Evolutionary conservation across 2,113 vertebrate genomes (phyloP).

Genomic region (Pao palembangensis): DNA sequence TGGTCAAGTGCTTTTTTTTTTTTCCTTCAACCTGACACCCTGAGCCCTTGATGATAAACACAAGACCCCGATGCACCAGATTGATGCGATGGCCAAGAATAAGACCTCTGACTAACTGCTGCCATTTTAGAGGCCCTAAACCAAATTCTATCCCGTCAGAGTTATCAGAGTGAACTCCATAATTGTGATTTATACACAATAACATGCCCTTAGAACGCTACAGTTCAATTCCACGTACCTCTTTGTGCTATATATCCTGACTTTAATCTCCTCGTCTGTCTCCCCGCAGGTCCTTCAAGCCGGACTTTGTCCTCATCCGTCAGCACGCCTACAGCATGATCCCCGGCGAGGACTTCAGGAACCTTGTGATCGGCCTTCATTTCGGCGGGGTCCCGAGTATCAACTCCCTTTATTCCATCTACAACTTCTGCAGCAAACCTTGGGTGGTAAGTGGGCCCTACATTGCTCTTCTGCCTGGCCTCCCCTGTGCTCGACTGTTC

Average conservation of each 20-base stretch:
- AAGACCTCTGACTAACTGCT: neutral
- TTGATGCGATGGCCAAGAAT: conserved; percentile 25
- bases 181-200: no score
- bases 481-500: neutral
- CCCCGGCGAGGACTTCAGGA: conserved; percentile 88
- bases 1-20: conserved; percentile 29
- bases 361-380: conserved; percentile 89
- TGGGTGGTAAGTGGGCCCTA: conserved; percentile 86
- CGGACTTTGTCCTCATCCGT: conserved; percentile 89
- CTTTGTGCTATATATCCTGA: neutral
- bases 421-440: conserved; percentile 99
- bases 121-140: neutral
- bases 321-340: conserved; percentile 96
- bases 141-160: neutral
- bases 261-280: neutral
- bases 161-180: no score
- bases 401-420: conserved; percentile 93
- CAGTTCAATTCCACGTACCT: no score
- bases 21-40: conserved; percentile 15
- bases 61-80: conserved; percentile 28
- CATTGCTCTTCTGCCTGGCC: neutral
- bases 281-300: conserved; percentile 85
- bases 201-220: no score
- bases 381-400: conserved; percentile 82
- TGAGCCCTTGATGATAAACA: conserved; percentile 38